Base-by-base conservation (phyloP, 2,113 vertebrate genomes). In the Syngnathus typhle region DNA sequence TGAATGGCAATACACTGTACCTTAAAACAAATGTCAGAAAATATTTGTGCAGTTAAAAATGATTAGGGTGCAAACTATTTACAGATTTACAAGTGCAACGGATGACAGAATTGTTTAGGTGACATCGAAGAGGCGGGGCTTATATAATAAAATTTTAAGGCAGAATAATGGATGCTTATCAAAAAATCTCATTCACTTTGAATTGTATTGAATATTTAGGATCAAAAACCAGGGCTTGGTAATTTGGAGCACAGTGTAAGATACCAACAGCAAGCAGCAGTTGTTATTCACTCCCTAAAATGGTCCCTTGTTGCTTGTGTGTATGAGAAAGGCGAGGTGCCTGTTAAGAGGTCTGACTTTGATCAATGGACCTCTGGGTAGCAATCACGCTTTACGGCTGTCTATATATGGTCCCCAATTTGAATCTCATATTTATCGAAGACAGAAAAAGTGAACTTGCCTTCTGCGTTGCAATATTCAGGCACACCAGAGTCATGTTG, bases 381-480 rank as follows among this genome's bases (percentile, higher is more conserved):
- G 64, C 65, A 75, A 77, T 71, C 64, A 44, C 67, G 66, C 18
- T 13, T 69, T 70, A 37, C 65, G 58, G 71, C 68, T 70, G 67
- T 76, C 64, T 74, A 55, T 49, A 18, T 71, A 69, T 63, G 54
- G 58, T 68, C 67, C 4, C 1, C 47, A 46, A 66, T 71, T 74
- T 67, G 49, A 70, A 73, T 65, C 73, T 73, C 78, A 68, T 77
- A 65, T 77, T 80, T 72, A 74, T 66, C 69, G 65, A 75, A 71
- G 60, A 3, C 1, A 10, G 59, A 73, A 69, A 77, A 58, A 60
- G 16, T 32, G 43, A 43, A 43, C 32, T 11, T 11, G 60, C 3
- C 18, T 72, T 56, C 60, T 58, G 55, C 13, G 72, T 65, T 68
- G 43, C 47, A 13, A 15, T 60, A 38, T 46, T 37, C 55, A 55